Percentiles rank a stretch among this genome's conserved stretches.
Evolutionary conservation across 2,113 vertebrate genomes (phyloP).

Genomic region (Nerophis ophidion): DNA sequence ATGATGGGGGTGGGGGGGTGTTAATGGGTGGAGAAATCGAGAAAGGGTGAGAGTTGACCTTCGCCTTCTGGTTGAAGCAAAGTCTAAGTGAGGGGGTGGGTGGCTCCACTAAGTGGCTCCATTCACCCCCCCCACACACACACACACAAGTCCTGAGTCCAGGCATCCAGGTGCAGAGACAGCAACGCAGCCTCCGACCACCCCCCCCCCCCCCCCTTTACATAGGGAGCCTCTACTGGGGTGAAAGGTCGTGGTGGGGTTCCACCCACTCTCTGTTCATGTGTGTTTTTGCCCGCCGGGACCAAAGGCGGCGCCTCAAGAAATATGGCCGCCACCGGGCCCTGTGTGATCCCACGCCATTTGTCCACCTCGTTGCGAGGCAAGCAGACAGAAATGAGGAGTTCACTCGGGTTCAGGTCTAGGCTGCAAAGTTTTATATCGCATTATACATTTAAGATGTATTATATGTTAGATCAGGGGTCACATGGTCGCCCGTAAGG

Average conservation of each 20-base stretch:
- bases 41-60: conserved; percentile 67
- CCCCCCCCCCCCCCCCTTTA: too few species aligned
- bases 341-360: conserved; percentile 37
- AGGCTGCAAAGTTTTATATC: neutral
- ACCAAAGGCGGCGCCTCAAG: conserved; percentile 50
- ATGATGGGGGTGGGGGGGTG: conserved; percentile 24
- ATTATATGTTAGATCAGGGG: too few species aligned
- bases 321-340: conserved; percentile 49
- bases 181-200: conserved; percentile 46
- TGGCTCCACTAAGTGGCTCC: conserved; percentile 60
- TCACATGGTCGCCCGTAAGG: too few species aligned
- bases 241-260: conserved; percentile 48
- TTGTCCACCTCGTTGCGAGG: conserved; percentile 40
- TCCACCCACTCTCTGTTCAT: conserved; percentile 64
- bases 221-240: conserved; percentile 35
- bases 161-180: conserved; percentile 58
- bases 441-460: too few species aligned
- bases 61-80: conserved; percentile 50
- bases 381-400: conserved; percentile 19
- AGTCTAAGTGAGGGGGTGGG: conserved; percentile 65
- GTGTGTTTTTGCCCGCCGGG: conserved; percentile 56
- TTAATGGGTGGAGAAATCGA: conserved; percentile 43
- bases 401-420: conserved; percentile 33
- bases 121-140: conserved; percentile 57
- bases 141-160: conserved; percentile 26